Evolutionary conservation across 2,888 invertebrate genomes (phyloP), one percentile per base, ranked within the genome.

Genomic region (Torymus auratus): DNA sequence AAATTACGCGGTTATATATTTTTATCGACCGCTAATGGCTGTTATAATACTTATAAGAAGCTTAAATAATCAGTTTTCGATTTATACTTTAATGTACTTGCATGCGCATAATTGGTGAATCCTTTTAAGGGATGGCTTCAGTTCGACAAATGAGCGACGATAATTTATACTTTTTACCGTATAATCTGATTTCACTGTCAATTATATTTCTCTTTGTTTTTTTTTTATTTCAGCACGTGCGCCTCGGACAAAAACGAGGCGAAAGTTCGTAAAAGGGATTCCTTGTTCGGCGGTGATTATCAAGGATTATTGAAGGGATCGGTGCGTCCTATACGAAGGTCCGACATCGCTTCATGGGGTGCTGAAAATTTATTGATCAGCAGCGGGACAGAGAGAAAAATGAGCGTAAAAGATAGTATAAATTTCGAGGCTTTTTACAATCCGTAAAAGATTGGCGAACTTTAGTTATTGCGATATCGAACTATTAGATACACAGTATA

Each of bases 251-350:
- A 78, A 78, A 75, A 71, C 64, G 74, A 75, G 55, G 53, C 50
- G 75, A 76, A 80, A 83, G 83, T 83, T 83, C 80, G 81, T 83
- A 83, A 84, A 84, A 84, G 83, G 85, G 75, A 84, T 83, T 85
- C 71, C 83, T 79, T 84, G 84, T 84, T 84, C 82, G 76, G 55
- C 65, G 78, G 84, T 81, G 85, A 84, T 84, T 85, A 85, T 84
- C 83, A 83, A 80, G 84, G 84, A 84, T 84, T 84, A 84, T 82
- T 71, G 82, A 82, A 78, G 80, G 82, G 80, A 81, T 78, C 61
- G 55, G 23, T 68, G 77, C 70, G 70, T 68, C 60, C 76, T 58
- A 68, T 72, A 72, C 76, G 58, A 80, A 68, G 64, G 62, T 58
- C 15, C 61, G 58, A 23, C 72, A 64, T 68, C 53, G 17, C 28